Conservation (phyloP, 2,113 vertebrate species). For the Elachura formosa region DNA sequence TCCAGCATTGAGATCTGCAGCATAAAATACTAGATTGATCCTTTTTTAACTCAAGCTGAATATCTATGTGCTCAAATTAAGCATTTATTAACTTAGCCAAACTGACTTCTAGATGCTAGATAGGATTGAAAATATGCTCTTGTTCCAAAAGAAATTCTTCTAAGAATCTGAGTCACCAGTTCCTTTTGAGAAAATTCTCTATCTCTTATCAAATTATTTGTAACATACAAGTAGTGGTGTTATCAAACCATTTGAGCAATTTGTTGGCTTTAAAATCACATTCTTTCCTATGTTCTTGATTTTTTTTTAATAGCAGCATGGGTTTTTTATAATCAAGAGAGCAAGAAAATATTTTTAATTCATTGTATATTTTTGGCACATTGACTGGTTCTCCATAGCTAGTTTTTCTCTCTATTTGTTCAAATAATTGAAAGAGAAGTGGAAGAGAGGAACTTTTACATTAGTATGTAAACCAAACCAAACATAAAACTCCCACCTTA, state of each 20-base stretch:
- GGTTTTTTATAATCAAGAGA: neutral
- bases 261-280: neutral
- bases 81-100: neutral
- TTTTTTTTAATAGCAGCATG: neutral
- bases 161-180: neutral
- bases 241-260: neutral
- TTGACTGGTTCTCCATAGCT: neutral
- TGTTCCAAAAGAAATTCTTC: neutral
- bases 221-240: neutral
- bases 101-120: neutral
- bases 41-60: neutral
- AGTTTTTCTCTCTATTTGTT: neutral
- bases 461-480: neutral
- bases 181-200: neutral
- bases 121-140: neutral
- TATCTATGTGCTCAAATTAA: neutral
- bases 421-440: neutral
- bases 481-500: fast-evolving
- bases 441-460: neutral
- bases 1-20: fast-evolving
- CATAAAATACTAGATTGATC: neutral
- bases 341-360: neutral
- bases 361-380: neutral
- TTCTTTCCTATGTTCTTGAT: neutral
- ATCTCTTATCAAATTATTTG: neutral